Percentiles rank a stretch among this genome's conserved stretches.
These are phyloP conservation scores for Pocillopora grandis DNA, from an alignment of 92 coral and sea anemone genomes.

Conservation along the genomic window DNA sequence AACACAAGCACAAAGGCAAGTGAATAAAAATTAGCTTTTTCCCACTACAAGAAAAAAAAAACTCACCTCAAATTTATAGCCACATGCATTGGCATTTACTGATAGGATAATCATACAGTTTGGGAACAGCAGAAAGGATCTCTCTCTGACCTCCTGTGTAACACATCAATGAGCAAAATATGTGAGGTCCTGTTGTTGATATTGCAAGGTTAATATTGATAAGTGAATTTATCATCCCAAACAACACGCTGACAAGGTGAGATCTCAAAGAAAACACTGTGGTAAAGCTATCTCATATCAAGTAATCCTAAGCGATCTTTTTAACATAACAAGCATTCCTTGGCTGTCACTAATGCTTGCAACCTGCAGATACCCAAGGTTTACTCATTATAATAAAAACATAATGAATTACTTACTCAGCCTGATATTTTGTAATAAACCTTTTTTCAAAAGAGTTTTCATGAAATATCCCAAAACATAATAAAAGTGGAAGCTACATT, in stretches of 20 bases:
- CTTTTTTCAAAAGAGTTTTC: too few relatives aligned
- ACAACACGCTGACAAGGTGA: neutral
- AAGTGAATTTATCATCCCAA: neutral
- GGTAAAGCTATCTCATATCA: neutral
- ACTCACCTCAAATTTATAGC: conserved; percentile 93
- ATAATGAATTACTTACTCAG: too few relatives aligned
- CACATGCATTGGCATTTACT: conserved; percentile 92
- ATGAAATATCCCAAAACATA: too few relatives aligned
- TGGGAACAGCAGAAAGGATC: conserved; percentile 91
- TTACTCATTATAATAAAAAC: too few relatives aligned
- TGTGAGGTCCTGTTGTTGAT: conserved; percentile 13
- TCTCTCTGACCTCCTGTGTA: conserved; percentile 88
- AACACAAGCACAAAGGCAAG: neutral
- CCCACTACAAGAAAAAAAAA: neutral
- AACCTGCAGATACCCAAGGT: neutral
- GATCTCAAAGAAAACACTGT: neutral
- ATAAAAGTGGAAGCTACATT: too few relatives aligned
- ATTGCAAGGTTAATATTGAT: conserved; percentile 7
- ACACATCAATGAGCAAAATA: conserved; percentile 8
- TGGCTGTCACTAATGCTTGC: neutral
- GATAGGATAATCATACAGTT: conserved; percentile 78
- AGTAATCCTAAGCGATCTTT: neutral
- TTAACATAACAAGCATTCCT: neutral
- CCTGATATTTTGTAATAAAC: too few relatives aligned
- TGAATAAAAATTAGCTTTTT: neutral